These are phyloP conservation scores for Chloropsis cyanopogon DNA, from an alignment of 2,113 vertebrate genomes.

Conservation along the genomic window DNA sequence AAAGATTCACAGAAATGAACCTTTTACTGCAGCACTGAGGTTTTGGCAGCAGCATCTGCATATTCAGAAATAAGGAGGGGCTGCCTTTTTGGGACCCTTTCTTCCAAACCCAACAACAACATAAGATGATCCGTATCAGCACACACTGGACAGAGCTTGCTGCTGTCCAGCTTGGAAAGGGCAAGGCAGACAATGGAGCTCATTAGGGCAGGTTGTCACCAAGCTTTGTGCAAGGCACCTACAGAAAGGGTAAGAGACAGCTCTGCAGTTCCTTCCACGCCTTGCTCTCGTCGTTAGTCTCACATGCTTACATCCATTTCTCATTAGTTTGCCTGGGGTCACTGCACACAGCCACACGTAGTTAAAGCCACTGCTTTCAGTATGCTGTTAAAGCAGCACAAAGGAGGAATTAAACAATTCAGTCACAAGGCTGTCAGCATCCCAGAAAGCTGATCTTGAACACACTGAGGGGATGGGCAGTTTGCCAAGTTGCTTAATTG, in stretches of 20 bases:
- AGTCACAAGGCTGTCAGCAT: constrained; percentile 58
- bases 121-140: not conserved
- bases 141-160: not conserved
- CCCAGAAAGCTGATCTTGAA: constrained; percentile 51
- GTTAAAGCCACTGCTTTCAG: constrained; percentile 17
- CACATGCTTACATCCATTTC: constrained; percentile 17
- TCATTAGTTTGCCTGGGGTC: constrained; percentile 19
- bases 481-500: constrained; percentile 49
- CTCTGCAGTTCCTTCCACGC: not conserved
- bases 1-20: not conserved
- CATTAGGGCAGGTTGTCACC: not conserved
- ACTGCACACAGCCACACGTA: not conserved
- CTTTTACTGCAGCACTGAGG: not conserved
- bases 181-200: not conserved
- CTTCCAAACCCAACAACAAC: not conserved
- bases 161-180: not conserved
- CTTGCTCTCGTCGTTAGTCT: not conserved
- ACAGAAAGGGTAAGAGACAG: not conserved
- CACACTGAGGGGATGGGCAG: constrained; percentile 27
- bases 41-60: not conserved
- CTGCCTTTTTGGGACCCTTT: not conserved
- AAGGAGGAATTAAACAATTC: constrained; percentile 61
- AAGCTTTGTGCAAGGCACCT: not conserved
- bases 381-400: constrained; percentile 35
- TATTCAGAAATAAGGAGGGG: not conserved